Conservation (phyloP, 2,888 invertebrate species). For the Dicyrtomina minuta region DNA sequence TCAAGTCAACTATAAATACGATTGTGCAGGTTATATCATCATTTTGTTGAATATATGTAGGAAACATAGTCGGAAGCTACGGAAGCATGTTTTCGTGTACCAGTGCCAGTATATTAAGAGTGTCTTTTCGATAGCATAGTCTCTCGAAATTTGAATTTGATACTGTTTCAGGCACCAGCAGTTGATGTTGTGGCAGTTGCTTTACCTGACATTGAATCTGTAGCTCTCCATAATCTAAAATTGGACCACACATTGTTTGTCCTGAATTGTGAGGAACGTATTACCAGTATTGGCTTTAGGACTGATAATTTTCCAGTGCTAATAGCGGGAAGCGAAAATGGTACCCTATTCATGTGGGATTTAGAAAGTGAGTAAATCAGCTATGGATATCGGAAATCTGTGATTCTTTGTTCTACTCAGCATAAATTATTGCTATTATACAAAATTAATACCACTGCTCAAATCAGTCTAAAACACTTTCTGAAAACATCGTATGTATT, state of each 20-base stretch:
- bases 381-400: no score
- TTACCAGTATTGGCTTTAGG: conserved; percentile 81
- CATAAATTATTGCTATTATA: conserved; percentile 12
- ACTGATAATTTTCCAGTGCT: conserved; percentile 82
- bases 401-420: no score
- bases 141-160: neutral
- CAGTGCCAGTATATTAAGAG: conserved; percentile 8
- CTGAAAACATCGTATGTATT: conserved; percentile 55
- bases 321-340: conserved; percentile 77
- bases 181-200: conserved; percentile 89
- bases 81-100: no score
- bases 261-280: conserved; percentile 88
- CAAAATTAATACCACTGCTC: conserved; percentile 56
- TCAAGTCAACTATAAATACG: conserved; percentile 69
- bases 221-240: conserved; percentile 83
- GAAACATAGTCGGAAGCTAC: no score
- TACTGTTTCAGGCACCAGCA: conserved; percentile 70
- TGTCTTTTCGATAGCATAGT: neutral
- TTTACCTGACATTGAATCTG: conserved; percentile 70
- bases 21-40: conserved; percentile 76
- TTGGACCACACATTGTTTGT: conserved; percentile 79
- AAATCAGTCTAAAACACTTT: conserved; percentile 55
- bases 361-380: conserved; percentile 63
- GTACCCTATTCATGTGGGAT: conserved; percentile 93
- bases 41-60: no score